Evolutionary conservation across 1,140 invertebrate genomes (phyloP).

Genomic region (Sinella curviseta): DNA sequence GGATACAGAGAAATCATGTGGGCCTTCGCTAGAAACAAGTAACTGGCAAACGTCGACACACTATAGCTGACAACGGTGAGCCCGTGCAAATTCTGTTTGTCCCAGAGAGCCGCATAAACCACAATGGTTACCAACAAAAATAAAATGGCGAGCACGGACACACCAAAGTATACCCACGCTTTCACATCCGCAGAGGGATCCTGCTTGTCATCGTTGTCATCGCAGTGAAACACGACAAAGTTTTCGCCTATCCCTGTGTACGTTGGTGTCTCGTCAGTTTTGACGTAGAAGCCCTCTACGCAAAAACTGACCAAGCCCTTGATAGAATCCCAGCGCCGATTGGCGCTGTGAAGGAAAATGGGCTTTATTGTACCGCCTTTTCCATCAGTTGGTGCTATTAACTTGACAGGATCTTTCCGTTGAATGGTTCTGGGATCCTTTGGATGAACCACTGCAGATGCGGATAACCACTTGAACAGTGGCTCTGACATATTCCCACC

Average conservation of each 20-base stretch:
- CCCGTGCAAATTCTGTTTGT: background rate
- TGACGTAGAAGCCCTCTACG: background rate
- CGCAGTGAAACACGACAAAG: background rate
- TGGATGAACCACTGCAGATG: background rate
- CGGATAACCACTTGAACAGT: background rate
- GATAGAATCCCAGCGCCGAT: background rate
- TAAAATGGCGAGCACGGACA: background rate
- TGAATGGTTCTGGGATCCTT: background rate
- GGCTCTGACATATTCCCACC: background rate
- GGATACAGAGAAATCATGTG: background rate
- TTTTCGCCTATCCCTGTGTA: background rate
- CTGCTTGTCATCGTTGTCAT: background rate
- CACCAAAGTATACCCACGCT: background rate
- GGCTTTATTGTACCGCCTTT: too few relatives aligned
- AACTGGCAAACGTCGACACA: background rate
- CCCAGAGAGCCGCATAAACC: background rate
- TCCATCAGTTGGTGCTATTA: background rate
- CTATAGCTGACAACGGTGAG: background rate
- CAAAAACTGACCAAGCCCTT: background rate
- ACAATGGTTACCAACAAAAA: background rate
- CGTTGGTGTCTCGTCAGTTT: background rate
- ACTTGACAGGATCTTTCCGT: background rate
- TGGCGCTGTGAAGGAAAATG: background rate
- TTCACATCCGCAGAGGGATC: background rate
- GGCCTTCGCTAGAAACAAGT: background rate